These are phyloP conservation scores for Protosalanx chinensis DNA, from an alignment of 2,797 vertebrate genomes.

Conservation along the genomic window DNA sequence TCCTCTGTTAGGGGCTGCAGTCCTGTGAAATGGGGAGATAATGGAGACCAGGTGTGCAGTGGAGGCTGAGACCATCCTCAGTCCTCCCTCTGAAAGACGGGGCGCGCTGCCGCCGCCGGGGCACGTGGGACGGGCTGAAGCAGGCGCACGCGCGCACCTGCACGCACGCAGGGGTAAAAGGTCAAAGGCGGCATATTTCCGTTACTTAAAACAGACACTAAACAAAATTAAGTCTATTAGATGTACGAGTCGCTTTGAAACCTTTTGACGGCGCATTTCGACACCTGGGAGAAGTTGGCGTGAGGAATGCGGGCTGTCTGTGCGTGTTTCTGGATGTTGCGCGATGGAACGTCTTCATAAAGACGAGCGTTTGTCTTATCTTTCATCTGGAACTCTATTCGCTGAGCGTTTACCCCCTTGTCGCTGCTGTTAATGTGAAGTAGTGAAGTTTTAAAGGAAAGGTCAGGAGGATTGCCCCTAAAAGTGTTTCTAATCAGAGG, in stretches of 20 bases:
- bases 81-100: conserved; percentile 66
- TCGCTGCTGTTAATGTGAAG: conserved; percentile 62
- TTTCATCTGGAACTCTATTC: conserved; percentile 51
- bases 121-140: neutral
- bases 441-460: conserved; percentile 69
- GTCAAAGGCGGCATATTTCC: neutral
- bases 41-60: conserved; percentile 83
- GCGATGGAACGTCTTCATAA: conserved; percentile 20
- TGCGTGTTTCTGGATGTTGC: conserved; percentile 1
- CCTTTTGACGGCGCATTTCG: no score
- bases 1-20: conserved; percentile 76
- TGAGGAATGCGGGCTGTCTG: conserved; percentile 3
- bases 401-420: conserved; percentile 52
- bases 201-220: neutral
- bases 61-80: conserved; percentile 72
- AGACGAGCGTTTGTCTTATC: conserved; percentile 47
- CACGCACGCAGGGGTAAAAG: neutral
- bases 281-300: neutral
- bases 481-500: conserved; percentile 74
- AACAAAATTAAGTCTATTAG: neutral
- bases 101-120: conserved; percentile 13
- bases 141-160: neutral
- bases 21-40: conserved; percentile 83
- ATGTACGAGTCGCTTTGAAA: no score
- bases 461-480: conserved; percentile 63